Conservation (phyloP, 2,113 vertebrate species). For the Gracilinanus agilis region DNA sequence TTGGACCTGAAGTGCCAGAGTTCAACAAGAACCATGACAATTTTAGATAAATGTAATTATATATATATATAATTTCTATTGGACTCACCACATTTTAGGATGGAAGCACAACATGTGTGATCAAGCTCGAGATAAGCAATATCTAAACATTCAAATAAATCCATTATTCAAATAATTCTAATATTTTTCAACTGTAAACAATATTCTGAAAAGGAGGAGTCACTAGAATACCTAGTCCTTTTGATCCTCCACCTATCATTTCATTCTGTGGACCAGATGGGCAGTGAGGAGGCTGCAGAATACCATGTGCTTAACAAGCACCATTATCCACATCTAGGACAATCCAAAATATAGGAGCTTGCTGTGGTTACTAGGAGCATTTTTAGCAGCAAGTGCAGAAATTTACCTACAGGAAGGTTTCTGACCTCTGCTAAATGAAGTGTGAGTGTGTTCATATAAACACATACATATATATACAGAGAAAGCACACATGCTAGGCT, state of each 20-base stretch:
- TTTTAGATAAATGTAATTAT: not conserved
- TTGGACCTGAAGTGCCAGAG: not conserved
- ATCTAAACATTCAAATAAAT: slow-evolving; percentile 23
- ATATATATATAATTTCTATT: not conserved
- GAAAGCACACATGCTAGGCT: slow-evolving; percentile 28
- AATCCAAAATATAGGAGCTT: not conserved
- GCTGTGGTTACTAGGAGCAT: not conserved
- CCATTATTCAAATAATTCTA: not conserved
- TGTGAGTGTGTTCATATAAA: not conserved
- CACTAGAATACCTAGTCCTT: not conserved
- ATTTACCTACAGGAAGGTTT: not conserved
- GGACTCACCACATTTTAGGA: not conserved
- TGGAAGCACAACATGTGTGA: not conserved
- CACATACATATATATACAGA: not conserved
- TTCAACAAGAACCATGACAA: not conserved
- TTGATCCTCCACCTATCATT: not conserved
- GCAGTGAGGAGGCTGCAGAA: not conserved
- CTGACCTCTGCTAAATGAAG: not conserved
- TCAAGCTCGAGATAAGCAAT: not conserved
- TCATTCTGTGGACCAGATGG: not conserved
- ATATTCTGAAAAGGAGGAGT: not conserved
- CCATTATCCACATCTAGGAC: not conserved
- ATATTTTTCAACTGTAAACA: slow-evolving; percentile 26
- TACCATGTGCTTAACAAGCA: not conserved
- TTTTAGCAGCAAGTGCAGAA: not conserved